phyloP scores from a whole-genome alignment of 2,888 invertebrate species.

The Zhuqinia jingwanae region DNA sequence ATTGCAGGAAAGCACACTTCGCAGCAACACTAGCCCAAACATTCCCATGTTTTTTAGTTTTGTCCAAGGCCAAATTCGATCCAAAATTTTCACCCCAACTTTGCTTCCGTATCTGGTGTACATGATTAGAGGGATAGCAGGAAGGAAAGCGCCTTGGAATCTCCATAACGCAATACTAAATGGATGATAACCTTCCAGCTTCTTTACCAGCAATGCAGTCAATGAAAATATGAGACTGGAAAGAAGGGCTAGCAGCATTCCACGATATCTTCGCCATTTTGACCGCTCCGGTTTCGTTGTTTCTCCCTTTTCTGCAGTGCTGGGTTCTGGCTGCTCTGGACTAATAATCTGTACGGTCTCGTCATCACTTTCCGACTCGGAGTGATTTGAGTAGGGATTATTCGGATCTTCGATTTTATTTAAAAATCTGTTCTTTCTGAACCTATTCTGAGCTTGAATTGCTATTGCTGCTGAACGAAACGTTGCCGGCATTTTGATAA shows the following conservation, averaged over 20 bases:
- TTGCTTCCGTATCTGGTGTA: slow-evolving; percentile 57
- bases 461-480: slow-evolving; percentile 68
- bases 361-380: slow-evolving; percentile 64
- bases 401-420: slow-evolving; percentile 70
- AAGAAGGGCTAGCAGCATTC: slow-evolving; percentile 72
- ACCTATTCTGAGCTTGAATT: slow-evolving; percentile 62
- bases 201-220: slow-evolving; percentile 75
- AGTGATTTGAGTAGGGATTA: slow-evolving; percentile 69
- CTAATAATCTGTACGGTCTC: slow-evolving; percentile 43
- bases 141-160: slow-evolving; percentile 76
- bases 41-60: slow-evolving; percentile 66
- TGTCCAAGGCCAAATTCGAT: slow-evolving; percentile 67
- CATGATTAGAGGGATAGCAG: slow-evolving; percentile 69
- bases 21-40: slow-evolving; percentile 64
- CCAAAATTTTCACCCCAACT: slow-evolving; percentile 59
- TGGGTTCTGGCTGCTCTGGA: neutral
- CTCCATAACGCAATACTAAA: slow-evolving; percentile 75
- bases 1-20: slow-evolving; percentile 76
- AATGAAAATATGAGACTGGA: slow-evolving; percentile 74
- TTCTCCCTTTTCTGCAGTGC: neutral
- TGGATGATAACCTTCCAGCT: slow-evolving; percentile 73
- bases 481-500: slow-evolving; percentile 52
- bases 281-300: slow-evolving; percentile 33
- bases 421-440: slow-evolving; percentile 65
- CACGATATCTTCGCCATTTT: slow-evolving; percentile 60